Conservation (phyloP, 2,888 invertebrate genomes). For the Diachrysia chrysitis region DNA sequence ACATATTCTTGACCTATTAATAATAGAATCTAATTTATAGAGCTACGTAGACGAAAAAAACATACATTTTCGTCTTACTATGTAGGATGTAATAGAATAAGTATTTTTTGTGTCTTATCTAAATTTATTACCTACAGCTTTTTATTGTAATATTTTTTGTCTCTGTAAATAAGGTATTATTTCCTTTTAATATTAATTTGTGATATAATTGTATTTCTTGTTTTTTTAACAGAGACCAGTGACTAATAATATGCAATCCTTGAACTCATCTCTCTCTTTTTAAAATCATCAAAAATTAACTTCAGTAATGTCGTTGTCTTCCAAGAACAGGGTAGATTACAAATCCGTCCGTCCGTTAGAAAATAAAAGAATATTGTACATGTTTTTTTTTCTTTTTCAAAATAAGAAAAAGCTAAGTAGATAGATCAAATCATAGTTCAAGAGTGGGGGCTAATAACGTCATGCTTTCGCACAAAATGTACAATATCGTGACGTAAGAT, state of each 20-base stretch:
- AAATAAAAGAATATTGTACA: no score
- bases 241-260: not conserved
- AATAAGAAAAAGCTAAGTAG: no score
- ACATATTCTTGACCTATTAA: not conserved
- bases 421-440: no score
- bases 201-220: no score
- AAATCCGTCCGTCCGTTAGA: no score
- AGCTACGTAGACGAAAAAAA: not conserved
- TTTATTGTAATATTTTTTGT: not conserved
- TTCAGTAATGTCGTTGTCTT: not conserved
- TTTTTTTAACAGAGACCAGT: not conserved
- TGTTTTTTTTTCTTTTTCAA: no score
- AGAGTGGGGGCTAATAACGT: no score
- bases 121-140: not conserved
- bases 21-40: no score
- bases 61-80: not conserved
- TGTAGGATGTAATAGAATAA: no score
- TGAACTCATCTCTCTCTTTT: not conserved
- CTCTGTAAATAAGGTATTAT: not conserved
- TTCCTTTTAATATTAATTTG: not conserved
- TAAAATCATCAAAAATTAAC: not conserved
- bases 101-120: not conserved
- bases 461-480: no score
- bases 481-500: no score
- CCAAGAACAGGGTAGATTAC: no score